phyloP scores from a whole-genome alignment of 2,888 invertebrate genomes.

The Mycogona germanica region DNA sequence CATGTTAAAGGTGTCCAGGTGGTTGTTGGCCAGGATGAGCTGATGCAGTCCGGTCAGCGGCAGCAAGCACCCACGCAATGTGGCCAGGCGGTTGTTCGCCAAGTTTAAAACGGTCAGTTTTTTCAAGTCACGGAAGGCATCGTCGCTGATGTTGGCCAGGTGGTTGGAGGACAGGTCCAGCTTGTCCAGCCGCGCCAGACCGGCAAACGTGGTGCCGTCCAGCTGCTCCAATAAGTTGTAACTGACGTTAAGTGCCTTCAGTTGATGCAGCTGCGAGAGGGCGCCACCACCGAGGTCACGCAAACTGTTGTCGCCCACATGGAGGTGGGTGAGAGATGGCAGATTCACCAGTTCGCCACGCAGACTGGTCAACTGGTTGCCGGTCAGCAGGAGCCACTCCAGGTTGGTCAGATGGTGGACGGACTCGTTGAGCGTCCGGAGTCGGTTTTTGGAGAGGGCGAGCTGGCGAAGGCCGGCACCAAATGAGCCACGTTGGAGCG shows the following conservation, averaged over 20 bases:
- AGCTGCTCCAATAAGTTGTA: constrained; percentile 56
- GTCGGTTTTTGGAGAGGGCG: constrained; percentile 65
- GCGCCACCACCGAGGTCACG: background rate
- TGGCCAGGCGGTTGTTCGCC: background rate
- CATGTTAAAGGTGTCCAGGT: background rate
- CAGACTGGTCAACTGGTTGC: constrained; percentile 8
- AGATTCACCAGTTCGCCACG: constrained; percentile 8
- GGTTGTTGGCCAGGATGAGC: constrained; percentile 10
- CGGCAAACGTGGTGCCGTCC: constrained; percentile 50
- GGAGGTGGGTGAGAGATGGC: background rate
- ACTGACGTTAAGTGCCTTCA: constrained; percentile 64
- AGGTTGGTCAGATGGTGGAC: constrained; percentile 6
- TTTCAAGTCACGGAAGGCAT: constrained; percentile 30
- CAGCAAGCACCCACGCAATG: background rate
- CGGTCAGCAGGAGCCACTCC: constrained; percentile 19
- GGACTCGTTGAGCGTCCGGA: constrained; percentile 50
- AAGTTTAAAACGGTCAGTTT: constrained; percentile 47
- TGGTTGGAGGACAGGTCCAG: constrained; percentile 8
- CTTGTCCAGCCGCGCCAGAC: background rate
- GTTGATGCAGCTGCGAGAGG: constrained; percentile 45
- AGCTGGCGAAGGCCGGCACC: constrained; percentile 66
- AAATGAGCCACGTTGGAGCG: constrained; percentile 68
- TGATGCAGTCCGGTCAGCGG: background rate
- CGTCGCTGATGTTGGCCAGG: background rate
- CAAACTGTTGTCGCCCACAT: constrained; percentile 2